Conservation (phyloP, 2,888 invertebrate genomes). For the Nysson spinosus region DNA sequence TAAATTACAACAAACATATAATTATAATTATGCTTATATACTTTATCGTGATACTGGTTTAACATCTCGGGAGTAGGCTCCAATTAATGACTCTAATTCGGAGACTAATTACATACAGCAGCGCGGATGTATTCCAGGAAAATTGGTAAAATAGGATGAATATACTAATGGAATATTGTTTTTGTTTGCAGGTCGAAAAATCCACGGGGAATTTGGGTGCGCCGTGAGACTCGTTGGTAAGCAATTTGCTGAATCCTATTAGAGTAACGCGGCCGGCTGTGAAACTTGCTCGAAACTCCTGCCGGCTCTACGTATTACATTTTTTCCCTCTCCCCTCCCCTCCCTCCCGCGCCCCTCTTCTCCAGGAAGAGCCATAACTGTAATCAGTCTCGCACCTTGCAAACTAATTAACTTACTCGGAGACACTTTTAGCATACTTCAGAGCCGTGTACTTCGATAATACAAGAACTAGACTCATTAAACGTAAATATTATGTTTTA, state of each 20-base stretch:
- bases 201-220: slow-evolving; percentile 35
- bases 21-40: too few relatives aligned
- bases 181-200: slow-evolving; percentile 34
- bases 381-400: slow-evolving; percentile 27
- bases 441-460: background rate
- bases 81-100: too few relatives aligned
- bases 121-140: too few relatives aligned
- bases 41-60: too few relatives aligned
- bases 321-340: slow-evolving; percentile 15
- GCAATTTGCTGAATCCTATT: slow-evolving; percentile 52
- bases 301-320: slow-evolving; percentile 18
- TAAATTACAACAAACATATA: too few relatives aligned
- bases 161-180: slow-evolving; percentile 6
- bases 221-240: slow-evolving; percentile 41
- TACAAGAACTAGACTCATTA: background rate
- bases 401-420: slow-evolving; percentile 42
- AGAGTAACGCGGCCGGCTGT: slow-evolving; percentile 17
- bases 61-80: too few relatives aligned
- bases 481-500: too few relatives aligned
- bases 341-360: slow-evolving; percentile 27
- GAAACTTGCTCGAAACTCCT: slow-evolving; percentile 37
- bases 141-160: background rate
- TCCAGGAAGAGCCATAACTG: slow-evolving; percentile 40
- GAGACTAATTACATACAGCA: too few relatives aligned
- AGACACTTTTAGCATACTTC: too few relatives aligned